Conservation (phyloP, 2,888 invertebrate species). For the Caenorhabditis japonica region DNA sequence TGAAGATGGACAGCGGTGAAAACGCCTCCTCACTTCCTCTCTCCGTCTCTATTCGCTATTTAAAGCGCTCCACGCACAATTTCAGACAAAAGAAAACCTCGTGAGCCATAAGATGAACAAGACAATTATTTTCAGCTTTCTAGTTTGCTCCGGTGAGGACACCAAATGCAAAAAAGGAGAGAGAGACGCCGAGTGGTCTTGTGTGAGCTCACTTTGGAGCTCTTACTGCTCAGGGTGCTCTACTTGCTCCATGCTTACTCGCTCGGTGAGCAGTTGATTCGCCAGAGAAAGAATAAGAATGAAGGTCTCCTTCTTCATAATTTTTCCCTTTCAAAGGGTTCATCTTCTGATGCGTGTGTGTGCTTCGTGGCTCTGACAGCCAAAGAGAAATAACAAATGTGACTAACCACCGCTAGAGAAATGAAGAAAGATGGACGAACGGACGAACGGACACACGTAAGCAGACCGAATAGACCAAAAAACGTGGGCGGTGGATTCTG, state of each 20-base stretch:
- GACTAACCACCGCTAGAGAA: constrained; percentile 23
- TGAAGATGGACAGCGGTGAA: constrained; percentile 6
- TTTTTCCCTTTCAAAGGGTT: constrained; percentile 34
- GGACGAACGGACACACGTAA: constrained; percentile 1
- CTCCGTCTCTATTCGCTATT: too few species aligned
- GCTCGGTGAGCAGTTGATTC: too few species aligned
- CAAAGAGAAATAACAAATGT: constrained; percentile 39
- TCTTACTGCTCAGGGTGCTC: too few species aligned
- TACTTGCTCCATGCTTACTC: too few species aligned
- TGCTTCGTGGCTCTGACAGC: constrained; percentile 13
- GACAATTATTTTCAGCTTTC: constrained; percentile 18
- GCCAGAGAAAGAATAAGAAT: too few species aligned
- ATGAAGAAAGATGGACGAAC: neutral
- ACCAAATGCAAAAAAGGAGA: constrained; percentile 11
- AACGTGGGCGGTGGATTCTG: neutral
- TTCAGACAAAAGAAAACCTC: constrained; percentile 5
- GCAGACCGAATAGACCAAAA: neutral
- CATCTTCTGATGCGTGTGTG: constrained; percentile 4
- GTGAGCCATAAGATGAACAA: too few species aligned
- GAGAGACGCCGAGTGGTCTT: constrained; percentile 8
- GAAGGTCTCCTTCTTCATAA: constrained; percentile 1
- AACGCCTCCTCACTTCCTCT: constrained; percentile 26
- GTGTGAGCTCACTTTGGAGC: too few species aligned
- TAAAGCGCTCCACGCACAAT: constrained; percentile 8
- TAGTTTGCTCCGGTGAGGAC: constrained; percentile 8